Evolutionary conservation across 2,797 vertebrate genomes (phyloP).

Genomic region (Eleutherodactylus coqui): DNA sequence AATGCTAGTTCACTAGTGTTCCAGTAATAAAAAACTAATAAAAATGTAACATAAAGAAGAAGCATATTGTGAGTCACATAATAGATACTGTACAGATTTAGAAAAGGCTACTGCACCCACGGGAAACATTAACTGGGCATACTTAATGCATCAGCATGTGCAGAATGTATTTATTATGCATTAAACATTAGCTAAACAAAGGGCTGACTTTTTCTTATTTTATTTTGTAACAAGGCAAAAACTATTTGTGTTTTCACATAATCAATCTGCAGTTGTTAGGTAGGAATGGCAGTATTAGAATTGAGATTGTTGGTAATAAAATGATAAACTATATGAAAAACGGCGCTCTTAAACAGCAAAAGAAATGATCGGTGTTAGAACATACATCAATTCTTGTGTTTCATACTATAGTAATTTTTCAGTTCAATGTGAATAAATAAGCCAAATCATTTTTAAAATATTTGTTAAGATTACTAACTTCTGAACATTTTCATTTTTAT

Average conservation of each 20-base stretch:
- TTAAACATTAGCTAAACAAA: slow-evolving; percentile 41
- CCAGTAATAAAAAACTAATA: slow-evolving; percentile 46
- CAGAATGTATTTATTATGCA: slow-evolving; percentile 37
- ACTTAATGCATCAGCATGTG: slow-evolving; percentile 54
- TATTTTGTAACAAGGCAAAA: slow-evolving; percentile 18
- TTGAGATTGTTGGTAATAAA: neutral
- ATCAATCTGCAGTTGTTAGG: neutral
- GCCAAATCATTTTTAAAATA: too few relatives aligned
- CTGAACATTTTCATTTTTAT: too few relatives aligned
- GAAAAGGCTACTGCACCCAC: slow-evolving; percentile 24
- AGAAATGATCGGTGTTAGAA: neutral
- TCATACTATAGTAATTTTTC: too few relatives aligned
- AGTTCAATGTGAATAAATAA: too few relatives aligned
- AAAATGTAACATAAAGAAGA: slow-evolving; percentile 43
- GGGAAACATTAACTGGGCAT: slow-evolving; percentile 46
- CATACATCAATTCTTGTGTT: neutral
- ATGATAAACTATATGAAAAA: neutral
- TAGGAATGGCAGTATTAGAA: neutral
- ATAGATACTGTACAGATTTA: slow-evolving; percentile 43
- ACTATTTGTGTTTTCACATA: neutral
- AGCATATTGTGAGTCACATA: slow-evolving; percentile 51
- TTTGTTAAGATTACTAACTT: too few relatives aligned
- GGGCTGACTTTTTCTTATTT: neutral
- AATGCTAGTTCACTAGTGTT: slow-evolving; percentile 34
- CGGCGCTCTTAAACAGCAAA: neutral